These are phyloP conservation scores for Batillaria attramentaria DNA, from an alignment of 1,140 invertebrate species.

Conservation along the genomic window DNA sequence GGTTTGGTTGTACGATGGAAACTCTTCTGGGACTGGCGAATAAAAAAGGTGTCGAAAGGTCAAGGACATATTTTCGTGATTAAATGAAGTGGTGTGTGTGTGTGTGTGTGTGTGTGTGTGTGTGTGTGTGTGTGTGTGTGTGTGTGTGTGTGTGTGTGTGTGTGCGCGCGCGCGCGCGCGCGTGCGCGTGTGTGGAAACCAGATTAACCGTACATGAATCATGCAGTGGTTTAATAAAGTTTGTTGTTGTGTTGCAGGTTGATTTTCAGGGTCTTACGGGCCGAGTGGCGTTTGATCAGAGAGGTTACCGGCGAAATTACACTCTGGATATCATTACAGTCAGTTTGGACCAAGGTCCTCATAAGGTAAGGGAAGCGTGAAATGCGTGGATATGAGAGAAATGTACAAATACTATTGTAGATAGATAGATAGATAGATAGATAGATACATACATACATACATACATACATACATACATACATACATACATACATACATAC, in stretches of 20 bases:
- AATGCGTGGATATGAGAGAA: not conserved
- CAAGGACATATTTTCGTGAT: no score
- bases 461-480: not conserved
- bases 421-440: not conserved
- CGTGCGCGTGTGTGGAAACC: not conserved
- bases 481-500: not conserved
- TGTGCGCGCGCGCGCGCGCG: no score
- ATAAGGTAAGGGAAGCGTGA: conserved; percentile 35
- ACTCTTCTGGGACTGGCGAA: no score
- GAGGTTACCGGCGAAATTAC: conserved; percentile 89
- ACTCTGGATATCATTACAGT: conserved; percentile 82
- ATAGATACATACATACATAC: not conserved
- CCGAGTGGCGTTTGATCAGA: conserved; percentile 85
- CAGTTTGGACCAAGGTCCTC: conserved; percentile 47
- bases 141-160: not conserved
- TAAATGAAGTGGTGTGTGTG: not conserved
- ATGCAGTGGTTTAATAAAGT: not conserved
- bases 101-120: not conserved
- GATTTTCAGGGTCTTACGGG: conserved; percentile 86
- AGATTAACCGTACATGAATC: not conserved
- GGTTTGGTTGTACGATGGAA: no score
- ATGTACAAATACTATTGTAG: not conserved
- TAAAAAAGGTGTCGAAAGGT: no score
- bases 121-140: not conserved
- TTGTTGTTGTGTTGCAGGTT: conserved; percentile 31